phyloP scores from a whole-genome alignment of 2,888 invertebrate species.

The Corythucha ciliata region DNA sequence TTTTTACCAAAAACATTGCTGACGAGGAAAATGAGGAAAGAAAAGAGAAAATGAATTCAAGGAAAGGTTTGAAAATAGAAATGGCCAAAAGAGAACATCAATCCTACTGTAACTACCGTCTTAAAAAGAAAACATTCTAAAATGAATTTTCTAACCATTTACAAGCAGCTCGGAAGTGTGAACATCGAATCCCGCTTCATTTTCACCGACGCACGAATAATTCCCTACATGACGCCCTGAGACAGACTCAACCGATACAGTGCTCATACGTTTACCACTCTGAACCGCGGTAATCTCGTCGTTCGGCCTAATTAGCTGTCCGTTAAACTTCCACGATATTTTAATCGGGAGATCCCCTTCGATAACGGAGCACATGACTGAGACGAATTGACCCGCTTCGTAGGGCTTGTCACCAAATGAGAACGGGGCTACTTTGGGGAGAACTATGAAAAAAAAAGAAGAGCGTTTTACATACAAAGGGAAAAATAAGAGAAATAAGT shows the following conservation, averaged over 20 bases:
- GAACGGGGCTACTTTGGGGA: constrained; percentile 33
- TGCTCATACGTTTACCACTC: constrained; percentile 54
- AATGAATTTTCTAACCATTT: constrained; percentile 62
- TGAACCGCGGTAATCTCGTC: constrained; percentile 48
- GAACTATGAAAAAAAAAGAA: constrained; percentile 34
- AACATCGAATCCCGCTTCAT: constrained; percentile 57
- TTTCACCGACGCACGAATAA: constrained; percentile 62
- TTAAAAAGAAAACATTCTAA: no score
- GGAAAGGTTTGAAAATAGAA: no score
- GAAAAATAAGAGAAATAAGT: background rate
- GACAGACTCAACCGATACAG: constrained; percentile 57
- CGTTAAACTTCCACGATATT: constrained; percentile 56
- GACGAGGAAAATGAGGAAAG: background rate
- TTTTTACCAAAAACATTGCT: background rate
- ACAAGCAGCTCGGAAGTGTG: constrained; percentile 58
- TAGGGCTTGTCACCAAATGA: constrained; percentile 39
- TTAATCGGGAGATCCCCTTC: constrained; percentile 54
- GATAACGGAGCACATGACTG: constrained; percentile 46
- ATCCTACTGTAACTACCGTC: background rate
- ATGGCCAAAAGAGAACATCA: background rate
- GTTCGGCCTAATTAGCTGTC: constrained; percentile 43
- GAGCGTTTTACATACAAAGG: background rate
- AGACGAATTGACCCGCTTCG: constrained; percentile 40
- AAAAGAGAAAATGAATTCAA: no score
- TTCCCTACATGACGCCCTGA: constrained; percentile 62